These are phyloP conservation scores for Cassiopea andromeda DNA, from an alignment of 30 jellyfish, hydroid and myxozoan genomes.

Conservation along the genomic window DNA sequence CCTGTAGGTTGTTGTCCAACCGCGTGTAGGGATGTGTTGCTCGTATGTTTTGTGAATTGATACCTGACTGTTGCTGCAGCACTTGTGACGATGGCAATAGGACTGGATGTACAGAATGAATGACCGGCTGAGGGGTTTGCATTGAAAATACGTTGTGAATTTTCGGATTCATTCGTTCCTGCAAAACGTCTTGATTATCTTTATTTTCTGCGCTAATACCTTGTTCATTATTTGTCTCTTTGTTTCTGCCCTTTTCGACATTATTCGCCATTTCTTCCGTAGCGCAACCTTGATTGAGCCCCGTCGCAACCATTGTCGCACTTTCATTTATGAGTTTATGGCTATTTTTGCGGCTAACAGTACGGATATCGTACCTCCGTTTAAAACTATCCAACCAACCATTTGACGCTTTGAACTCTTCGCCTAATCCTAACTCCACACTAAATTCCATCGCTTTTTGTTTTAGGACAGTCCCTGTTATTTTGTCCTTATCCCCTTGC, in stretches of 20 bases:
- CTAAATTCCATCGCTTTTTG: slow-evolving; percentile 56
- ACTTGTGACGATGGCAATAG: slow-evolving; percentile 22
- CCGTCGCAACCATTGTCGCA: slow-evolving; percentile 61
- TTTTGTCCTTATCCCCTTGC: not conserved
- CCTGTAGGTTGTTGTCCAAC: not conserved
- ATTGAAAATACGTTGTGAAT: slow-evolving; percentile 39
- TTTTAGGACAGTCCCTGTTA: slow-evolving; percentile 67
- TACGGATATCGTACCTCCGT: slow-evolving; percentile 44
- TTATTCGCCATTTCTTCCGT: not conserved
- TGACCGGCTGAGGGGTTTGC: slow-evolving; percentile 36
- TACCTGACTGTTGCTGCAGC: slow-evolving; percentile 8
- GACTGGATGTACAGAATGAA: slow-evolving; percentile 39
- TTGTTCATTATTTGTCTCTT: not conserved
- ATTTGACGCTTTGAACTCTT: slow-evolving; percentile 75
- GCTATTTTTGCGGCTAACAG: slow-evolving; percentile 13
- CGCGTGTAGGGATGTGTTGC: not conserved
- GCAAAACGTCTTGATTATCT: not conserved
- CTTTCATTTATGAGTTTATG: slow-evolving; percentile 20
- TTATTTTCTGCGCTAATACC: not conserved
- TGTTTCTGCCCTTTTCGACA: not conserved
- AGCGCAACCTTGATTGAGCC: not conserved
- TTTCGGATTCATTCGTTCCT: slow-evolving; percentile 10
- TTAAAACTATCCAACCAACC: slow-evolving; percentile 76
- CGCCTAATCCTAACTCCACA: slow-evolving; percentile 47
- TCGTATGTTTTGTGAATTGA: not conserved